Base-by-base conservation (phyloP, 2,888 invertebrate species). In the Halictus quadricinctus region DNA sequence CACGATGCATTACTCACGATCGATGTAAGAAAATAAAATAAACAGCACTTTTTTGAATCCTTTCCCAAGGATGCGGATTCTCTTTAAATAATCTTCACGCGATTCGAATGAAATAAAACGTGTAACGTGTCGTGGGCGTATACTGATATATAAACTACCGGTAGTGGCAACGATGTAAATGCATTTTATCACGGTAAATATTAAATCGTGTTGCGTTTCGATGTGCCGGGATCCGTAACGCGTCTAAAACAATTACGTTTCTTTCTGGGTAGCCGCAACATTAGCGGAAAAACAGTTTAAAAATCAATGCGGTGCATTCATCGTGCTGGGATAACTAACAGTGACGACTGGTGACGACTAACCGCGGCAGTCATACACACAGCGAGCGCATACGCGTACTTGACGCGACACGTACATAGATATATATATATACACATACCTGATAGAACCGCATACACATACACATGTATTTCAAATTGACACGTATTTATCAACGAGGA, bases 51-150 rank as follows among this genome's bases (percentile, higher is more conserved):
- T 60, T 36, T 50, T 76, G 64, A 64, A 78, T 58, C 36, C 73
- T 81, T 70, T 43, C 8, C 8, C 58, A 6, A 36, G 13, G 1
- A 29, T 18, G 25, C 36, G 18, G n/a, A 1, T 21, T 41, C 70
- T 36, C 29, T 29, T 36, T 18, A 0, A 60, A 25, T 7, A 18
- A 80, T 54, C n/a, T 64, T 25, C 50, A 54, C 50, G 25, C 21
- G n/a, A 58, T 73, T 54, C 74, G 15, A 8, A 18, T 29, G 50
- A 21, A 69, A 80, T 21, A 72, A 81, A 58, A 73, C 7, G 46
- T 60, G 76, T 69, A 64, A 81, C 36, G 72, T 73, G 50, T 50
- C 54, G 81, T 88, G 74, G 87, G 83, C 84, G 87, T 84, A 58
- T 82, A 74, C 74, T 66, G 74, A 86, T 84, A 79, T 64, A 73